phyloP scores from a whole-genome alignment of 1,140 invertebrate species.

The Drosophila pallidifrons region DNA sequence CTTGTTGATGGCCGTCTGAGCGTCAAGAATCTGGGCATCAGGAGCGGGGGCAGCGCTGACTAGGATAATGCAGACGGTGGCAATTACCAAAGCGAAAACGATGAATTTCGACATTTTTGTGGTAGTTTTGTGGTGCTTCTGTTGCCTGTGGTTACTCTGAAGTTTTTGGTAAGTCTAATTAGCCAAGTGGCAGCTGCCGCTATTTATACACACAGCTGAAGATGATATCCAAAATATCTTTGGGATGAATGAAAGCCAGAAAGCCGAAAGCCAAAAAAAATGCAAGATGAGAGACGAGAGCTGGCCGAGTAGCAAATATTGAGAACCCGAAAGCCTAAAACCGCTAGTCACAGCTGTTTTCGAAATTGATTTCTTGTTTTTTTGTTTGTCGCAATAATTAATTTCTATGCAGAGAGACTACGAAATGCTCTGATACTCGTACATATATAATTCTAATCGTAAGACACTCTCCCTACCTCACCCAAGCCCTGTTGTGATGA shows the following conservation, averaged over 20 bases:
- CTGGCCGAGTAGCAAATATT: background rate
- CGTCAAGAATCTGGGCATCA: conserved; percentile 55
- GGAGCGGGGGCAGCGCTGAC: conserved; percentile 60
- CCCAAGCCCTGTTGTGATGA: background rate
- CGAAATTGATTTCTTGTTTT: conserved; percentile 60
- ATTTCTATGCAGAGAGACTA: conserved; percentile 40
- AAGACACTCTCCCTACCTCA: background rate
- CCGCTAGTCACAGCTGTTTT: conserved; percentile 48
- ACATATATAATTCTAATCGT: conserved; percentile 51
- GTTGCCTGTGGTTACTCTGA: conserved; percentile 37
- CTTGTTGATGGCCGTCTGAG: conserved; percentile 68
- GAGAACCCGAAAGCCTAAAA: conserved; percentile 20
- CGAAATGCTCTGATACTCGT: conserved; percentile 18
- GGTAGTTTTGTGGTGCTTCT: conserved; percentile 14
- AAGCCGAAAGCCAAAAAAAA: background rate
- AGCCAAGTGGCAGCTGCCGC: conserved; percentile 43
- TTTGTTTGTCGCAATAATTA: conserved; percentile 35
- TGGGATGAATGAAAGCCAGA: conserved; percentile 49
- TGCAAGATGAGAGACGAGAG: background rate
- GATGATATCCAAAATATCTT: background rate
- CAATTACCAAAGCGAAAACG: conserved; percentile 45
- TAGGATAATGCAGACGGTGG: conserved; percentile 49
- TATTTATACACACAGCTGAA: conserved; percentile 63
- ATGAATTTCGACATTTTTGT: conserved; percentile 64
- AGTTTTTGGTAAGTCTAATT: conserved; percentile 61